Base-by-base conservation (phyloP, 2,888 invertebrate genomes). In the Melikaiella ostensackeni region DNA sequence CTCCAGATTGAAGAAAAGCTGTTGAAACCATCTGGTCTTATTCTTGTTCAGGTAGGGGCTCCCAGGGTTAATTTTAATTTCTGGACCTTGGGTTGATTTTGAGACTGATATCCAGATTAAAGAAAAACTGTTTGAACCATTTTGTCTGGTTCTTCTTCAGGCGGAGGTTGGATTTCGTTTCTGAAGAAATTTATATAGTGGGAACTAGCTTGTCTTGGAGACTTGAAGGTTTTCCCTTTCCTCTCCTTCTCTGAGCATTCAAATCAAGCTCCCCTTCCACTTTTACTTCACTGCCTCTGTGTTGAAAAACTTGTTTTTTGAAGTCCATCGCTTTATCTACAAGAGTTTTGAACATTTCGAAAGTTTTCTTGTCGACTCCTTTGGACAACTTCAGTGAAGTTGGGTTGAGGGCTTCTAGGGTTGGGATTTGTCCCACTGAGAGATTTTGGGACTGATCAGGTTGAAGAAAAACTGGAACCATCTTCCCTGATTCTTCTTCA, bases 281-380 rank as follows among this genome's bases (percentile, higher is more conserved):
- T 81, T 81, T 83, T 75, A 4, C 30, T 30, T 82, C 83, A 78
- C 75, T 80, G 42, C 75, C 70, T 30, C 63, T 55, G 35, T 76
- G 35, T 16, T 74, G 78, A 24, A 85, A 81, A 33, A 83, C 74
- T 75, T 78, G 75, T 33, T 77, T 80, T 57, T 84, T 84, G 30
- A 84, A 84, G 70, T 33, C 33, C 7, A 7, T 7, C 7, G 7
- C 83, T 50, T 82, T 85, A 8, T 84, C 81, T 27, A 83, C 75
- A 33, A 86, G 79, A 27, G 76, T 74, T 70, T 83, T 81, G 3
- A 84, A 78, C 30, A 77, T 82, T 8, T 83, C 82, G 55, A 79
- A 19, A 16, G 83, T 78, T 19, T 84, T 79, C 21, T 66, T 75
- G 2, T 77, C 81, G 9, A 27, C 42, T 6, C 27, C 66, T 16